phyloP scores from a whole-genome alignment of 2,797 vertebrate genomes.

The Mormyrus hasselquistii region DNA sequence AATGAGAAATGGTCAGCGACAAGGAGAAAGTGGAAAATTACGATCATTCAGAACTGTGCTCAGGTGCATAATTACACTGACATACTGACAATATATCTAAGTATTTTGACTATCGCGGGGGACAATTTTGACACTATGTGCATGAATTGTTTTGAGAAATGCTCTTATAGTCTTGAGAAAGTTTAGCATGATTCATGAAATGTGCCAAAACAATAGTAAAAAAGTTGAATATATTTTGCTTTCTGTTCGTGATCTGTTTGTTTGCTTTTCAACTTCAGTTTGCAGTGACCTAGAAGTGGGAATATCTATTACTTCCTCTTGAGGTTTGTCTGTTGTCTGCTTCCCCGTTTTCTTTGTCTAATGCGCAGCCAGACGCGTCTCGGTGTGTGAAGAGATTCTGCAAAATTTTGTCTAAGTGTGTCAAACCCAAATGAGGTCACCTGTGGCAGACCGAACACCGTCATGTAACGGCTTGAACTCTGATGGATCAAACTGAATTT shows the following conservation, averaged over 20 bases:
- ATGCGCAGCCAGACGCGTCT: neutral
- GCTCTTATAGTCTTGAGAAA: neutral
- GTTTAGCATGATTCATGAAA: neutral
- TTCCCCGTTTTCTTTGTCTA: neutral
- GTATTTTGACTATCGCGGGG: neutral
- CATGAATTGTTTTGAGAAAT: neutral
- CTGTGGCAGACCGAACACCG: neutral
- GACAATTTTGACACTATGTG: neutral
- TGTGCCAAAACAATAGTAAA: neutral
- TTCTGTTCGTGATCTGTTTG: neutral
- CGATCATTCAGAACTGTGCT: neutral
- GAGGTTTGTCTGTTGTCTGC: neutral
- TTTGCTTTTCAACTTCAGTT: neutral
- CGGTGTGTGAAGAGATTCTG: neutral
- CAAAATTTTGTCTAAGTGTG: neutral
- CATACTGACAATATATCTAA: neutral
- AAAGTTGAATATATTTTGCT: neutral
- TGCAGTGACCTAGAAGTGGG: neutral
- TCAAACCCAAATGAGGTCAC: slow-evolving; percentile 6
- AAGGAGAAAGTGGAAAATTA: neutral
- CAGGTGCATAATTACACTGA: neutral
- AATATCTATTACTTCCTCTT: neutral
- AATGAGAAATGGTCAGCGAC: neutral
- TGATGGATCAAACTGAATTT: neutral
- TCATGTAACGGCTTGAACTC: neutral